Evolutionary conservation across 2,797 vertebrate species (phyloP), one percentile per base, ranked within the genome.

Genomic region (Eupleurogrammus muticus): DNA sequence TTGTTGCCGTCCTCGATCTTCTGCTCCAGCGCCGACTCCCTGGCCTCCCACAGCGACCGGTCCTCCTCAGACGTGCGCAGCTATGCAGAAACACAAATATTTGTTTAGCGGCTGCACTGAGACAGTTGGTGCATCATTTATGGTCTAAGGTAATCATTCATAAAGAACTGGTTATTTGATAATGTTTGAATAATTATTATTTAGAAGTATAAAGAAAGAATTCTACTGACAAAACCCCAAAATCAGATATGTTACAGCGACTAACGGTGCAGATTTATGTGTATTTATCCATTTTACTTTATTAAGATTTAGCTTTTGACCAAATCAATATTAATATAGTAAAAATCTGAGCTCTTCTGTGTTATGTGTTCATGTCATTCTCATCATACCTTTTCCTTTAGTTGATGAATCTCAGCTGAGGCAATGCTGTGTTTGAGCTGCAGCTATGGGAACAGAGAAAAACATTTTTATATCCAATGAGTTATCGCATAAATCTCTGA

Each of bases 391-490:
- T 93, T 95, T 75, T 96, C 95, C 70, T 93, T 96, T 20, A 97
- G 87, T 64, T 96, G 93, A 77, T 90, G 92, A 76, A 96, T 93
- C 92, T 97, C 96, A 71, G 95, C 93, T 51, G 79, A 69, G 9
- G 94, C 93, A 72, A 96, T 89, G 64, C 93, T 93, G 75, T 97
- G 93, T 80, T 97, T 96, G 66, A 96, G 92, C 61, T 97, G 95
- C 42, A 97, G 89, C 96, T 98, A 49, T 46, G 62, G 51, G 82
- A 86, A 85, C 57, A 87, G 66, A 81, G 23, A 35, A 44, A 46
- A 73, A 70, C 5, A 73, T 53, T 56, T 60, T 57, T 74, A 59
- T 8, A 75, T 5, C 5, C 4, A 14, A 50, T 4, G 17, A 24
- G 12, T 35, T 6, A 17, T 21, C 32, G 28, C 6, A 28, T 28